Evolutionary conservation across 2,797 vertebrate genomes (phyloP), one percentile per base, ranked within the genome.

Genomic region (Siniperca undulata): DNA sequence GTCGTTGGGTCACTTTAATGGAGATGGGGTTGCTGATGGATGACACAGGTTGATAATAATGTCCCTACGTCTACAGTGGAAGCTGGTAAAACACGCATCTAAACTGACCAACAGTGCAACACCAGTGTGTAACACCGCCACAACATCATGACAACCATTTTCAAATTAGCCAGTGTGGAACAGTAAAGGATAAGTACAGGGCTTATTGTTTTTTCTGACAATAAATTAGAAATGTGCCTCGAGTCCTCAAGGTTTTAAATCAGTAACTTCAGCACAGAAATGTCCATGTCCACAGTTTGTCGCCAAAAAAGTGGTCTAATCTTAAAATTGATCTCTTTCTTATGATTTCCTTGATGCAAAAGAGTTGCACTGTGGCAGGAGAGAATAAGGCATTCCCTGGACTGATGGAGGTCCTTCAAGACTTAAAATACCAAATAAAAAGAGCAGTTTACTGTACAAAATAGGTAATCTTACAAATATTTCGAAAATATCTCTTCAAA

Each of bases 401-500:
- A 94, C 94, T 93, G 94, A 94, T 91, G 87, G 91, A 94, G 93
- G 94, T 95, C 92, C 93, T 94, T 94, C 92, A 93, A 94, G 93
- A 94, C 88, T 90, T 91, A 87, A 93, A 89, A 92, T 85, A 93
- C 79, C 86, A 94, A 95, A 91, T 83, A 93, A 94, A 94, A 92
- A 92, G 88, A 94, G 91, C 82, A 89, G 90, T 92, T 87, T 92
- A 93, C 95, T 96, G 94, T 95, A 96, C 94, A 95, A 96, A 96
- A 96, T 95, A 95, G 94, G 91, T 94, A 79, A 95, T 95, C 93
- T 96, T 94, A 94, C 95, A 95, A 93, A 93, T 93, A 94, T 95
- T 95, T 94, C 83, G 90, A 95, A 96, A 95, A 96, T 95, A 95
- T 93, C 89, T 95, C 94, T 94, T 95, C 93, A 93, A 94, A 95